Base-by-base conservation (phyloP, 2,888 invertebrate genomes). In the Acrobasis consociella region DNA sequence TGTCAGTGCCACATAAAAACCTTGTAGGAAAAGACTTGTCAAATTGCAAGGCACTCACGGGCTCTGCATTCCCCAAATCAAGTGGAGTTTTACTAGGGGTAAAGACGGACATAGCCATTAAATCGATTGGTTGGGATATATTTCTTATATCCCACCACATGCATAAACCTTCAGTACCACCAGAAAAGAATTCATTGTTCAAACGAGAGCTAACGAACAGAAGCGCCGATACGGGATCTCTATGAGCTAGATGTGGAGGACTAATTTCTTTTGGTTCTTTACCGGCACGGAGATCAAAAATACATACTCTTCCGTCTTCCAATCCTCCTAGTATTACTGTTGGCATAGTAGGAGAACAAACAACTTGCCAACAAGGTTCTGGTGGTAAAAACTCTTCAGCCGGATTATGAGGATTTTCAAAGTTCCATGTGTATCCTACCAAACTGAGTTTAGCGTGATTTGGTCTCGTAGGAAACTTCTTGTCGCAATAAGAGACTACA, bases 261-360 rank as follows among this genome's bases (percentile, higher is more conserved):
- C 96, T 95, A 66, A 94, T 87, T 72, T 95, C 95, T 2, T 96
- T 94, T 0, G 97, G 96, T 77, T 94, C 94, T 55, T 94, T 93
- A 42, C 96, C 95, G 72, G 95, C 94, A 15, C 98, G 93, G 5
- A 95, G 93, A 77, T 97, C 97, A 95, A 97, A 97, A 58, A 85
- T 67, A 66, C 84, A 82, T 16, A 86, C 81, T 72, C 79, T 77
- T 8, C 87, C 86, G 69, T 86, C 80, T 64, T 80, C 74, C 9
- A 86, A 71, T 22, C 85, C 87, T 50, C 77, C 84, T 11, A 82
- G 10, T n/a, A 86, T 69, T 38, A 79, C 62, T 15, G 72, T 63
- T 7, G 82, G 74, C n/a, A 73, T 65, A 2, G 63, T 62, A 17
- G 81, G 82, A n/a, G 81, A 81, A 59, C 81, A 81, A 22, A 66